A percentile compares a stretch with the other conserved stretches of the same genome.
These are phyloP conservation scores for Rutilus rutilus DNA, from an alignment of 2,113 vertebrate genomes.

Conservation along the genomic window DNA sequence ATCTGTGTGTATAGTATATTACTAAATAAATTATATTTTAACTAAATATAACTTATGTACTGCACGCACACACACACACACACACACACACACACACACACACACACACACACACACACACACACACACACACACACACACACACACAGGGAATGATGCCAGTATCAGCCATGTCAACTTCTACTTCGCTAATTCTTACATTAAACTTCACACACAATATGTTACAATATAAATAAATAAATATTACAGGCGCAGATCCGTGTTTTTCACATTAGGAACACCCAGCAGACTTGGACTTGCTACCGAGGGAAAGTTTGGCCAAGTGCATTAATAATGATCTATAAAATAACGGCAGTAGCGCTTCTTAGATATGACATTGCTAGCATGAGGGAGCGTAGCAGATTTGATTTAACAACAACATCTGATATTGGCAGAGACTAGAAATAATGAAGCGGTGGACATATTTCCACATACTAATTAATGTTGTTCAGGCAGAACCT, in stretches of 20 bases:
- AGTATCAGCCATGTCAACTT: background rate
- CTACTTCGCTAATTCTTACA: background rate
- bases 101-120: too few species aligned
- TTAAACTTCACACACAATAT: constrained; percentile 23
- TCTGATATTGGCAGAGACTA: constrained; percentile 29
- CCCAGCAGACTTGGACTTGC: constrained; percentile 17
- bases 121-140: background rate
- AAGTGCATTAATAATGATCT: constrained; percentile 13
- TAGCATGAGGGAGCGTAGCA: background rate
- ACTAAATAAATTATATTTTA: too few species aligned
- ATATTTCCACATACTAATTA: constrained; percentile 40
- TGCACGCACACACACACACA: too few species aligned
- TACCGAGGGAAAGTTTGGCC: background rate
- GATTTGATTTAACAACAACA: constrained; percentile 39
- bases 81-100: too few species aligned
- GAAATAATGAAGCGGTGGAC: constrained; percentile 38
- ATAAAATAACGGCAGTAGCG: constrained; percentile 4
- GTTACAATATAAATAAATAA: constrained; percentile 6
- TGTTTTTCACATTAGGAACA: background rate
- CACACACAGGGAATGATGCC: background rate
- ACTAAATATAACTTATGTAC: too few species aligned
- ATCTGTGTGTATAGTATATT: too few species aligned
- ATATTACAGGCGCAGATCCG: background rate
- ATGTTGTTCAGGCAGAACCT: constrained; percentile 37
- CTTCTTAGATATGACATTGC: background rate